phyloP scores from a whole-genome alignment of 2,797 vertebrate genomes.

The Apodemus agrarius region DNA sequence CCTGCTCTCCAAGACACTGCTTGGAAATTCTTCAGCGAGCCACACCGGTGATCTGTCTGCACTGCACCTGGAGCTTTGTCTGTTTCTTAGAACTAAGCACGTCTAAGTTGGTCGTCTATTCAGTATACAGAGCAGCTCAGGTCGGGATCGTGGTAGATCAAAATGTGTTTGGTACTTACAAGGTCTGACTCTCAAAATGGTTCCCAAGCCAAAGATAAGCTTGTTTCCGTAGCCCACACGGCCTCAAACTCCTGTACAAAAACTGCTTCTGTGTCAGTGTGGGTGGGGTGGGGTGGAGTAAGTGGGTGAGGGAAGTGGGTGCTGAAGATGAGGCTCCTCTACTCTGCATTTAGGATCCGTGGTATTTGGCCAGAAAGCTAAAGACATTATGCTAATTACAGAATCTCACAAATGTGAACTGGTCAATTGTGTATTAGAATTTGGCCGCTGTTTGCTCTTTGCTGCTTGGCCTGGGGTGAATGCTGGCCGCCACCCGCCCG shows the following conservation, averaged over 20 bases:
- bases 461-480: conserved; percentile 35
- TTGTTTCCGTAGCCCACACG: conserved; percentile 53
- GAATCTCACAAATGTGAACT: conserved; percentile 31
- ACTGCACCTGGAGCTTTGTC: conserved; percentile 21
- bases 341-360: conserved; percentile 21
- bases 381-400: conserved; percentile 20
- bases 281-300: no score
- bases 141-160: background rate
- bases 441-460: conserved; percentile 39
- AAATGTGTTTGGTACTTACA: conserved; percentile 70
- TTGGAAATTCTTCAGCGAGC: background rate
- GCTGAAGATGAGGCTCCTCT: background rate
- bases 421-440: background rate
- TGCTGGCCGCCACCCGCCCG: background rate
- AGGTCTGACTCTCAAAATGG: conserved; percentile 67
- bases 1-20: background rate
- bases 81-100: conserved; percentile 24
- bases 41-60: background rate
- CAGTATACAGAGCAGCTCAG: background rate
- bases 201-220: conserved; percentile 70
- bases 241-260: conserved; percentile 61
- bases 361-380: conserved; percentile 42
- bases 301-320: background rate
- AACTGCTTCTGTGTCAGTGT: background rate
- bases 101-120: conserved; percentile 3